A percentile compares a stretch with the other conserved stretches of the same genome.
Evolutionary conservation across 2,888 invertebrate species (phyloP).

Genomic region (Poecilus cupreus): DNA sequence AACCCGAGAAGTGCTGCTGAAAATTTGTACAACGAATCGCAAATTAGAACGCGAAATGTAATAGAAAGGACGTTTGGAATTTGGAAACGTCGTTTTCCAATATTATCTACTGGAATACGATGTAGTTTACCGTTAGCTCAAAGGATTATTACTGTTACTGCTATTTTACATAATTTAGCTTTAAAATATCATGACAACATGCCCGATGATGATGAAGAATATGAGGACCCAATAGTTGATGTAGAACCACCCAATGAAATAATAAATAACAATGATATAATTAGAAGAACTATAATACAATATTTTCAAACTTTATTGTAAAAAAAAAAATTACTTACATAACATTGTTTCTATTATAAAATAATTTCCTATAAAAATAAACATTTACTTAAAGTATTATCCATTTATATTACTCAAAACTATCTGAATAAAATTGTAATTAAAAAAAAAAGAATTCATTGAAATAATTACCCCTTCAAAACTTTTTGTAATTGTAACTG

Average conservation of each 20-base stretch:
- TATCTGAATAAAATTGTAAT: background rate
- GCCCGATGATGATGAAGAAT: background rate
- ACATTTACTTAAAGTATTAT: background rate
- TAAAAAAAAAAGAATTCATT: too few species aligned
- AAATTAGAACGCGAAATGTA: slow-evolving; percentile 62
- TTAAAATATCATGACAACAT: background rate
- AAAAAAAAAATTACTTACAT: background rate
- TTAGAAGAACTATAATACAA: background rate
- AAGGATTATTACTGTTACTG: background rate
- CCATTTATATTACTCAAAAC: background rate
- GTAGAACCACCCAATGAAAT: background rate
- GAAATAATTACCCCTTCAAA: background rate
- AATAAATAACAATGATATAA: background rate
- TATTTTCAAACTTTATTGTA: background rate
- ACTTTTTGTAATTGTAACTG: background rate
- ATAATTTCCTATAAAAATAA: background rate
- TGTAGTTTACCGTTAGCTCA: background rate
- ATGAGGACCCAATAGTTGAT: background rate
- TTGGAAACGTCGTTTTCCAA: slow-evolving; percentile 65
- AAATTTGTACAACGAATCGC: slow-evolving; percentile 61
- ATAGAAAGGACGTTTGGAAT: too few species aligned
- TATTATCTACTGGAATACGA: slow-evolving; percentile 62
- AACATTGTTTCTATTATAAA: background rate
- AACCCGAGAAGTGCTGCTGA: slow-evolving; percentile 57
- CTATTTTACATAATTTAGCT: background rate